Evolutionary conservation across 2,113 vertebrate genomes (phyloP).

Genomic region (Anhinga anhinga): DNA sequence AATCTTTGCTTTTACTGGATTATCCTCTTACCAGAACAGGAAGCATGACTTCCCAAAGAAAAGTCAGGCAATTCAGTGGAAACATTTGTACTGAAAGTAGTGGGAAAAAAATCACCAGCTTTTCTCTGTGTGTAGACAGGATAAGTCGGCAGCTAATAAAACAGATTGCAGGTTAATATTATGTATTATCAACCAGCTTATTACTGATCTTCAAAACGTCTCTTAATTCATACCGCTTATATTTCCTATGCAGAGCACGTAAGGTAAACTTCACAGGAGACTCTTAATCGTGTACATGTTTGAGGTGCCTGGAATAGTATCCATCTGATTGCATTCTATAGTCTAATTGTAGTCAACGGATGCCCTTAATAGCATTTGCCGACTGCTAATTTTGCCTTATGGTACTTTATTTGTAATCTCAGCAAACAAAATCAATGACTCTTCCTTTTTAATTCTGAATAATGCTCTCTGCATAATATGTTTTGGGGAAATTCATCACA

Average conservation of each 20-base stretch:
- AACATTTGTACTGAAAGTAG: background rate
- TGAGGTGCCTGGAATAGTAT: slow-evolving; percentile 1
- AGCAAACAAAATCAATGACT: slow-evolving; percentile 42
- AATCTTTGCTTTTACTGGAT: background rate
- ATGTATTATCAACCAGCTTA: background rate
- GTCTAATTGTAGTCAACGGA: background rate
- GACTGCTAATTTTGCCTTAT: slow-evolving; percentile 34
- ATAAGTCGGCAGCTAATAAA: background rate
- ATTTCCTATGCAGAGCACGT: background rate
- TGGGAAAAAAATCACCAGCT: background rate
- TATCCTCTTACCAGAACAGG: background rate
- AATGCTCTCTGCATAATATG: background rate
- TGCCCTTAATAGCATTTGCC: slow-evolving; percentile 10
- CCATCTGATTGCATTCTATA: slow-evolving; percentile 7
- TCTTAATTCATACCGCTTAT: background rate
- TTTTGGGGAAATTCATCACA: background rate
- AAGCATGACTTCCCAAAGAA: background rate
- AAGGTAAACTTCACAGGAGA: background rate
- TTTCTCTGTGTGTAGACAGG: background rate
- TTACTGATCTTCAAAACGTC: background rate
- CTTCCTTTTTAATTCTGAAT: slow-evolving; percentile 39
- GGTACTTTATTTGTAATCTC: slow-evolving; percentile 5
- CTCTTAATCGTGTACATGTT: background rate
- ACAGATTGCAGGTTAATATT: background rate
- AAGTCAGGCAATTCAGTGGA: background rate